phyloP scores from a whole-genome alignment of 2,113 vertebrate genomes.

The Phalacrocorax carbo region DNA sequence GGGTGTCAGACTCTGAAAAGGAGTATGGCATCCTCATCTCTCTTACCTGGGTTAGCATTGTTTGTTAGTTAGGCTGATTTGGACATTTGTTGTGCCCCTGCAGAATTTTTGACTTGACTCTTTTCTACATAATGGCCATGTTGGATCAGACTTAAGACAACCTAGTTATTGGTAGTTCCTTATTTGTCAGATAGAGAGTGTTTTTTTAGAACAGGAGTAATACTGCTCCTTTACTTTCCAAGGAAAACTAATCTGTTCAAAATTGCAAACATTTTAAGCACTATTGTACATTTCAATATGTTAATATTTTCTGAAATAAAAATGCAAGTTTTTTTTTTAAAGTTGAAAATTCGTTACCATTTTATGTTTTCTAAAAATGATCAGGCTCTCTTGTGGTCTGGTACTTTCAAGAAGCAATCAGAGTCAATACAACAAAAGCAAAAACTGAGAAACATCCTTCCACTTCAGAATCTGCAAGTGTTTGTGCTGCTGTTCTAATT shows the following conservation, averaged over 20 bases:
- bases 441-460: not conserved
- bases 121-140: not conserved
- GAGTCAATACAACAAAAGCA: not conserved
- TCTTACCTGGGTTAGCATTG: not conserved
- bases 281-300: not conserved
- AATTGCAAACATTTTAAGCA: not conserved
- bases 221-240: not conserved
- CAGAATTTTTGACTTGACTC: not conserved
- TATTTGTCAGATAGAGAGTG: not conserved
- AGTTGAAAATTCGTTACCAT: not conserved
- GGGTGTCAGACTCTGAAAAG: not conserved
- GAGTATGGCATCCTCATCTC: not conserved
- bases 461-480: not conserved
- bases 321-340: not conserved
- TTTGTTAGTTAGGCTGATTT: not conserved
- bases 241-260: not conserved
- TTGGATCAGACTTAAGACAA: not conserved
- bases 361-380: not conserved
- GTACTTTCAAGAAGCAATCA: not conserved
- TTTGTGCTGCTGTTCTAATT: not conserved
- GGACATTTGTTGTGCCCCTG: too few relatives aligned
- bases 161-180: not conserved
- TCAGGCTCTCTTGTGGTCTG: not conserved
- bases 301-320: not conserved
- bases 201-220: not conserved